Percentiles rank a stretch among this genome's conserved stretches.
phyloP scores from a whole-genome alignment of 1,140 invertebrate genomes.

The Papilio xuthus region DNA sequence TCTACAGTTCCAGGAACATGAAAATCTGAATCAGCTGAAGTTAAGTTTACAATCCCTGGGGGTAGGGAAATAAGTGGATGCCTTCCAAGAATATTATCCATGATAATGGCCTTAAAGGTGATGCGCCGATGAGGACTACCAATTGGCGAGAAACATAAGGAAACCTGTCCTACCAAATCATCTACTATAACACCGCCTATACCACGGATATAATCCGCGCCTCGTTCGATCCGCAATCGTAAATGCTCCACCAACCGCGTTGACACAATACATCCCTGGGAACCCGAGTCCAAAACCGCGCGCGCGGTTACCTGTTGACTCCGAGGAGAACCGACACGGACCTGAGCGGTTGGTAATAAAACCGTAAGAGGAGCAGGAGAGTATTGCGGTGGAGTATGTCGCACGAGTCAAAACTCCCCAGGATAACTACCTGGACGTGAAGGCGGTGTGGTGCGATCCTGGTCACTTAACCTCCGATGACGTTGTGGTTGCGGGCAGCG shows the following conservation, averaged over 20 bases:
- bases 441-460: too few species aligned
- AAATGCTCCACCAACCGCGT: conserved; percentile 36
- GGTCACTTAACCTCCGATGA: neutral
- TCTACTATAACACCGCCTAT: conserved; percentile 29
- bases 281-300: conserved; percentile 39
- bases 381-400: neutral
- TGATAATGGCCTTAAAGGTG: conserved; percentile 14
- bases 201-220: conserved; percentile 7
- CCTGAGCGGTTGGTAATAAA: conserved; percentile 11
- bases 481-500: conserved; percentile 10
- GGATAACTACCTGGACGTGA: neutral
- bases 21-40: conserved; percentile 35
- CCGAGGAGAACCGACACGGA: conserved; percentile 7
- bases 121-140: neutral
- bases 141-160: conserved; percentile 30
- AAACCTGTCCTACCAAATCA: conserved; percentile 33
- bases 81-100: conserved; percentile 22
- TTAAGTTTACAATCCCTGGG: conserved; percentile 1
- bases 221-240: conserved; percentile 25
- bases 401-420: conserved; percentile 24
- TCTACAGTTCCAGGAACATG: conserved; percentile 34
- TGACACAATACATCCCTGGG: conserved; percentile 40
- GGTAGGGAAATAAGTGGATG: conserved; percentile 7
- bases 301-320: conserved; percentile 15
- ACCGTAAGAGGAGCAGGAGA: neutral